phyloP scores from a whole-genome alignment of 2,797 vertebrate genomes.

The Scolopax bukidnonensis region DNA sequence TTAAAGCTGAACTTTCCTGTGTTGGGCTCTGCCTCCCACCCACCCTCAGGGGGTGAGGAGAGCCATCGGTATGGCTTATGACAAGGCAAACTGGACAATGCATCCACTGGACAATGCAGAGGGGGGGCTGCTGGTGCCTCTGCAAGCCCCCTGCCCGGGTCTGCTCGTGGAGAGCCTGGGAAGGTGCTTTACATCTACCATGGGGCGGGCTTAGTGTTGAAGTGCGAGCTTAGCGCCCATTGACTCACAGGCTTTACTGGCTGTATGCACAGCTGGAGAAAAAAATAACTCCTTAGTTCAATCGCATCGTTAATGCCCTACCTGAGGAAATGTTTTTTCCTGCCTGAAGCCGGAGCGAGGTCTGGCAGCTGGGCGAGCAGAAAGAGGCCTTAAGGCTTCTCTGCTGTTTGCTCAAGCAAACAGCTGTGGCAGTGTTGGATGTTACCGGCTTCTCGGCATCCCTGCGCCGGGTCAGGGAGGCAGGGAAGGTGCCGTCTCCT shows the following conservation, averaged over 20 bases:
- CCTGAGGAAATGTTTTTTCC: constrained; percentile 41
- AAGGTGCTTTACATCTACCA: fast-evolving
- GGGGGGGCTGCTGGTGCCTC: not conserved
- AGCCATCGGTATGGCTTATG: fast-evolving
- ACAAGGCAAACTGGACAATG: no score
- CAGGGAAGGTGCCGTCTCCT: not conserved
- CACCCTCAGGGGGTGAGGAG: fast-evolving
- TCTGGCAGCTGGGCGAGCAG: not conserved
- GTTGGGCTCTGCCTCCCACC: fast-evolving
- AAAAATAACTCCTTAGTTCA: not conserved
- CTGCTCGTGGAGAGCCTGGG: not conserved
- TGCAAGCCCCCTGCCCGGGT: not conserved
- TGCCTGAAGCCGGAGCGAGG: not conserved
- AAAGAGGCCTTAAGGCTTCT: not conserved
- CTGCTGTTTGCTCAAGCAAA: not conserved
- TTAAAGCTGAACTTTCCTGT: not conserved
- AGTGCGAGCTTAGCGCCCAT: not conserved
- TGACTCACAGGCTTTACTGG: not conserved
- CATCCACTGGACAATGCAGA: no score
- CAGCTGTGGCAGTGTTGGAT: not conserved
- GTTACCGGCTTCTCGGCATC: not conserved
- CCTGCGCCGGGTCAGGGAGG: not conserved
- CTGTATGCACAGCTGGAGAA: constrained; percentile 14
- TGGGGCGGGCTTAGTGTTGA: not conserved
- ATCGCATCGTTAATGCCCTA: not conserved